Conservation (phyloP, 2,888 invertebrate genomes). For the Xiphydria camelus region DNA sequence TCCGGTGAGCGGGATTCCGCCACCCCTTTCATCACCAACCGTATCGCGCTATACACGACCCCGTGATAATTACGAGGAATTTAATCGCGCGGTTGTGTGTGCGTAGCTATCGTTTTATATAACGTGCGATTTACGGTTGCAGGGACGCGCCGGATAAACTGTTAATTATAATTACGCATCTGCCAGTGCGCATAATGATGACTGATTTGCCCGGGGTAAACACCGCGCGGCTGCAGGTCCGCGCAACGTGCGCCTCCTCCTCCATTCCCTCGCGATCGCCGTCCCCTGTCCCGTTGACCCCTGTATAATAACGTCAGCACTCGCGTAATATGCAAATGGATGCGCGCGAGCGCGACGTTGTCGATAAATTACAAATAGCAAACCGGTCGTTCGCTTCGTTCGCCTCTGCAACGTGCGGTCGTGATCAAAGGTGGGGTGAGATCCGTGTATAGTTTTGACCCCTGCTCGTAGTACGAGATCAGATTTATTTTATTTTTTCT, state of each 20-base stretch:
- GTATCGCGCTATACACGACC: too few relatives aligned
- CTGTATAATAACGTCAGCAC: constrained; percentile 3
- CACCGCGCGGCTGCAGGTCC: constrained; percentile 14
- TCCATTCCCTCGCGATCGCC: background rate
- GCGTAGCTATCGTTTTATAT: constrained; percentile 15
- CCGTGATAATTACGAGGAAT: too few relatives aligned
- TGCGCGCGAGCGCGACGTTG: too few relatives aligned
- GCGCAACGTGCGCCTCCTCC: constrained; percentile 17
- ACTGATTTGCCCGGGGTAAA: constrained; percentile 37
- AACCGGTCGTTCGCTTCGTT: background rate
- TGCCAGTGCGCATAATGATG: constrained; percentile 37
- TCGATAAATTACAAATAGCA: constrained; percentile 41
- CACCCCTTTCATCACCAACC: too few relatives aligned
- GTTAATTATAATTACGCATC: constrained; percentile 43
- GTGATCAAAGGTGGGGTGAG: too few relatives aligned
- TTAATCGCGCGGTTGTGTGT: too few relatives aligned
- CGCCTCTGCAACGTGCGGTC: too few relatives aligned
- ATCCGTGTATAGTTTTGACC: too few relatives aligned
- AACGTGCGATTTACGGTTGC: constrained; percentile 12
- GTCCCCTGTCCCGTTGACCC: background rate
- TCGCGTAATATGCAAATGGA: constrained; percentile 31
- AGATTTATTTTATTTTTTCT: too few relatives aligned
- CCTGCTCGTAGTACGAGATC: too few relatives aligned
- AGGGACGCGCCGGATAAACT: constrained; percentile 33
- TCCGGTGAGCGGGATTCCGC: too few relatives aligned